phyloP scores from a whole-genome alignment of 2,797 vertebrate genomes.

The Lindbergichthys nudifrons region DNA sequence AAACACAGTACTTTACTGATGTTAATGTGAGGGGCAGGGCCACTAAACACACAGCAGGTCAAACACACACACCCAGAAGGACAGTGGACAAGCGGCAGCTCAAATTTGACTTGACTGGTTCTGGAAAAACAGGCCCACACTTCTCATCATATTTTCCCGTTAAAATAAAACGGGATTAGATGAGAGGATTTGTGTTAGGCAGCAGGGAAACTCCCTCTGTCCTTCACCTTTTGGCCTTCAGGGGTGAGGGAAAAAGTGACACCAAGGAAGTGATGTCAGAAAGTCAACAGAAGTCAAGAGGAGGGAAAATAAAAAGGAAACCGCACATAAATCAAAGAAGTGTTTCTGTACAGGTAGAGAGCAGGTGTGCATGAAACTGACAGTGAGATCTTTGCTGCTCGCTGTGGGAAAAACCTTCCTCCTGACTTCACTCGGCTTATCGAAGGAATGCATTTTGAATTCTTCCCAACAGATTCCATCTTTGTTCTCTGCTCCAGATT shows the following conservation, averaged over 20 bases:
- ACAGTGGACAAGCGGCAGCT: constrained; percentile 25
- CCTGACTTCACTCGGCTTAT: constrained; percentile 50
- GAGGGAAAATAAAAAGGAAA: background rate
- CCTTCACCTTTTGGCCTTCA: constrained; percentile 23
- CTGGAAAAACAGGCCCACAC: constrained; percentile 27
- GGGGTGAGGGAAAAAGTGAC: constrained; percentile 61
- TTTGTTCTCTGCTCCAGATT: constrained; percentile 58
- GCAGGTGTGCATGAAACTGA: constrained; percentile 22
- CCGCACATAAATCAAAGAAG: background rate
- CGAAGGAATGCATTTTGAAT: constrained; percentile 73
- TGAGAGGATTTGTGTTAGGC: constrained; percentile 16
- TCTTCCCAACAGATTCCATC: constrained; percentile 71
- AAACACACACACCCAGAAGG: constrained; percentile 26
- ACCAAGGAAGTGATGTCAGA: constrained; percentile 57
- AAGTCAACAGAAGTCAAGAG: constrained; percentile 37
- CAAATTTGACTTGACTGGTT: constrained; percentile 47
- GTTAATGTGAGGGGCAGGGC: constrained; percentile 58
- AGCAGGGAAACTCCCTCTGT: constrained; percentile 9
- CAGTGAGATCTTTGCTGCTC: background rate
- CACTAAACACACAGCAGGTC: constrained; percentile 35
- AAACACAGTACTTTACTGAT: constrained; percentile 59
- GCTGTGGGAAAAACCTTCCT: constrained; percentile 16
- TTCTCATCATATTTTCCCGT: constrained; percentile 24
- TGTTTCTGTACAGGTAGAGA: background rate
- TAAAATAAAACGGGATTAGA: constrained; percentile 10